Conservation (phyloP, 2,888 invertebrate genomes). For the Plebejus anna region DNA sequence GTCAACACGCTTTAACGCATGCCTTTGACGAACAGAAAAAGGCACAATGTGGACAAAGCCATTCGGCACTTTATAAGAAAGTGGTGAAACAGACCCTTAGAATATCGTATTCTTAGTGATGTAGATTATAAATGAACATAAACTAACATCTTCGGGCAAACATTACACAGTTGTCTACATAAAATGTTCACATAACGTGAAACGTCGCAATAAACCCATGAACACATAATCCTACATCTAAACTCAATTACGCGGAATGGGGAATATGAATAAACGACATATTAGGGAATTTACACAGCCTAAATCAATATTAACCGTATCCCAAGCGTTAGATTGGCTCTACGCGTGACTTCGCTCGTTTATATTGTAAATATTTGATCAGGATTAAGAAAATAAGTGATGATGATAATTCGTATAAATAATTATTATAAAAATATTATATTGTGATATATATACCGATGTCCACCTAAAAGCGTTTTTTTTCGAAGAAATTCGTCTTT, state of each 20-base stretch:
- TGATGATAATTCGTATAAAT: neutral
- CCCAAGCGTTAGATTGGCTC: neutral
- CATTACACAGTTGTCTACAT: neutral
- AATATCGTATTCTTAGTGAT: too few relatives aligned
- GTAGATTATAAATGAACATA: too few relatives aligned
- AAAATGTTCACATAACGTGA: neutral
- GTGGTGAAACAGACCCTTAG: too few relatives aligned
- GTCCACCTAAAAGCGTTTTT: too few relatives aligned
- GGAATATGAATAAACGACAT: conserved; percentile 13
- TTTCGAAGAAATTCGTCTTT: too few relatives aligned
- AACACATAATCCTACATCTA: conserved; percentile 11
- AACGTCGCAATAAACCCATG: neutral
- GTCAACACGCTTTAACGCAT: too few relatives aligned
- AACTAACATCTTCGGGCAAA: neutral
- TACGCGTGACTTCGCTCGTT: neutral
- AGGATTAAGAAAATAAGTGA: neutral
- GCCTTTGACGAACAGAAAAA: too few relatives aligned
- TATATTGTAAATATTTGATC: neutral
- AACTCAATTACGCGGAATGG: conserved; percentile 7
- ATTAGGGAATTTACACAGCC: conserved; percentile 19
- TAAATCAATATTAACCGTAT: conserved; percentile 16
- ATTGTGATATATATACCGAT: neutral
- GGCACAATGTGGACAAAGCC: too few relatives aligned
- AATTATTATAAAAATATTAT: neutral
- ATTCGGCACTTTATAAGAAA: too few relatives aligned